Base-by-base conservation (phyloP, 2,113 vertebrate genomes). In the Oncorhynchus keta region DNA sequence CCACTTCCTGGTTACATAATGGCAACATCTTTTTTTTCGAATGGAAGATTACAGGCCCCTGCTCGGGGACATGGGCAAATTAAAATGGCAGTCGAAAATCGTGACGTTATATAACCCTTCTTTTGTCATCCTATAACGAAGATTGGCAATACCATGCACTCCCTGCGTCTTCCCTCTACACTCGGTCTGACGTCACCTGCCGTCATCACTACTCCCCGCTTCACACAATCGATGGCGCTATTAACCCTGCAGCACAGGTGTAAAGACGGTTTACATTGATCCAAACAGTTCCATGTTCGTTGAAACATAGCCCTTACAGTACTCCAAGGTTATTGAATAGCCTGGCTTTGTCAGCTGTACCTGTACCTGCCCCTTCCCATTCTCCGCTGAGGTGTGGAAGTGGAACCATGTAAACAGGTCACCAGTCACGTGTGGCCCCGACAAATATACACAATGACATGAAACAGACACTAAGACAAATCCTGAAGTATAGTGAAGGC, bases 1-100 rank as follows among this genome's bases (percentile, higher is more conserved):
- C 79, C 89, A 82, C 83, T 45, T 45, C 39, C 39, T 90, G 86
- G 81, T 92, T 92, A 87, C 87, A 90, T 92, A 88, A 92, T 67
- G 80, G 67, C 80, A 83, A 89, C 85, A 84, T 74, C 79, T 83
- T 92, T 90, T 81, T 81, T 85, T 79, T 74, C 68, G 80, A 75
- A 82, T 83, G 62, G 68, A 67, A 85, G 67, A 79, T 83, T 82
- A 80, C 72, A 81, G 59, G 68, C 76, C 73, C 45, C 49, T 9
- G 72, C 61, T 85, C 68, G 76, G 84, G 79, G 81, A 73, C 68
- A 64, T 57, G 70, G 35, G 48, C 68, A 66, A 84, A 84, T 85
- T 65, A 68, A 69, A 48, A 77, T 79, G 73, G 26, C 24, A 45
- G 73, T 13, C 59, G 14, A 80, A 79, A 85, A 87, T 80, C 72